These are phyloP conservation scores for Sarcophaga subvicina DNA, from an alignment of 2,888 invertebrate genomes.

Conservation along the genomic window DNA sequence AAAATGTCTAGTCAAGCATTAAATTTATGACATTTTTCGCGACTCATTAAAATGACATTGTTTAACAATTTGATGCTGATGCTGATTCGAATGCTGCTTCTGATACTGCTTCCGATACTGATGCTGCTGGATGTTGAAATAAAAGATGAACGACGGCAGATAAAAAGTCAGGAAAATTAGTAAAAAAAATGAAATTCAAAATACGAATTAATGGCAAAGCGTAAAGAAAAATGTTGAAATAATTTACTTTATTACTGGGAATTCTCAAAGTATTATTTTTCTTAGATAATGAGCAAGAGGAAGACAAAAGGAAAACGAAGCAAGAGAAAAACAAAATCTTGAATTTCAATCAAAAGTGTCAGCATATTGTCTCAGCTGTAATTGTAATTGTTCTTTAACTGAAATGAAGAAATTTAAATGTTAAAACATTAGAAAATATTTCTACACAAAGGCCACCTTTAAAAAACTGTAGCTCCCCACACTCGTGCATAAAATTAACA, in stretches of 20 bases:
- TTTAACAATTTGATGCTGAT: conserved; percentile 40
- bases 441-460: too few species aligned
- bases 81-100: conserved; percentile 3
- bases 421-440: too few species aligned
- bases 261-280: not conserved
- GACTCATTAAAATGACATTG: conserved; percentile 69
- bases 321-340: not conserved
- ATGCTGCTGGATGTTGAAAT: conserved; percentile 9
- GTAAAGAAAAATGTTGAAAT: not conserved
- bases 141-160: not conserved
- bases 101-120: not conserved
- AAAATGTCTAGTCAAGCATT: conserved; percentile 69
- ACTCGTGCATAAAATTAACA: too few species aligned
- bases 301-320: too few species aligned
- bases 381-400: too few species aligned
- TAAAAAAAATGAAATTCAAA: conserved; percentile 14
- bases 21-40: conserved; percentile 69
- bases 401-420: too few species aligned
- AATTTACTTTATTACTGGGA: conserved; percentile 29
- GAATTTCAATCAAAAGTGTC: conserved; percentile 12
- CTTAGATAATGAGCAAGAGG: conserved; percentile 6
- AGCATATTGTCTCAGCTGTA: too few species aligned
- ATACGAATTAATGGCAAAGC: not conserved
- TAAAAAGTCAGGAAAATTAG: not conserved
- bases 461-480: too few species aligned